Evolutionary conservation across 2,113 vertebrate species (phyloP), one percentile per base, ranked within the genome.

Genomic region (Zapornia atra): DNA sequence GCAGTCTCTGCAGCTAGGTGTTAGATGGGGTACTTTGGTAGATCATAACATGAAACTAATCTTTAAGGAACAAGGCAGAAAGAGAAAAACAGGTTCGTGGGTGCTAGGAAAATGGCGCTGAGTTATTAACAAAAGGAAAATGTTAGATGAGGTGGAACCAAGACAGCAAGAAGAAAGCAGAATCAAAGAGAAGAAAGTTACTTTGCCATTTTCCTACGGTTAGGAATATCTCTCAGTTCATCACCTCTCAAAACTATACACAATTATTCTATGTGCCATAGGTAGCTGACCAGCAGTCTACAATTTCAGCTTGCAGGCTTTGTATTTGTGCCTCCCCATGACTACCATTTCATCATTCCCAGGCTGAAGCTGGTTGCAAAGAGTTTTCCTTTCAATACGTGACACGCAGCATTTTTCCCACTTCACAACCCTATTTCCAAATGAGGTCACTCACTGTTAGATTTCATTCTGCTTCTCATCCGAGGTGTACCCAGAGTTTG

Each of bases 11-110:
- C 81, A 57, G 33, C 4, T n/a, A 76, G 38, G 72, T 82, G 34
- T 29, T 81, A 79, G 75, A 86, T 90, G 66, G 91, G 60, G 63
- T 96, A 87, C 71, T 90, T 81, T 33, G 76, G 36, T 56, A 87
- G 89, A 89, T 96, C 93, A 79, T 60, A 95, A 82, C 84, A 92
- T 1, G 11, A 94, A 91, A 85, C 93, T 94, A 96, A 97, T 96
- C 94, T 95, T 95, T n/a, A 86, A 81, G 85, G 46, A 94, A 86
- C 82, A 85, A 95, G 90, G 85, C 70, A 82, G 84, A 75, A 90
- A 77, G 59, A 0, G 81, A 82, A 25, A 69, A 16, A 60, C 9
- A 18, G 36, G 54, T 57, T 86, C 50, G 54, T 44, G 56, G 86
- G n/a, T 40, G 54, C 59, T 42, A 22, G 34, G 82, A 66, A 92